Conservation (phyloP, 2,888 invertebrate genomes). For the Lapara coniferarum region DNA sequence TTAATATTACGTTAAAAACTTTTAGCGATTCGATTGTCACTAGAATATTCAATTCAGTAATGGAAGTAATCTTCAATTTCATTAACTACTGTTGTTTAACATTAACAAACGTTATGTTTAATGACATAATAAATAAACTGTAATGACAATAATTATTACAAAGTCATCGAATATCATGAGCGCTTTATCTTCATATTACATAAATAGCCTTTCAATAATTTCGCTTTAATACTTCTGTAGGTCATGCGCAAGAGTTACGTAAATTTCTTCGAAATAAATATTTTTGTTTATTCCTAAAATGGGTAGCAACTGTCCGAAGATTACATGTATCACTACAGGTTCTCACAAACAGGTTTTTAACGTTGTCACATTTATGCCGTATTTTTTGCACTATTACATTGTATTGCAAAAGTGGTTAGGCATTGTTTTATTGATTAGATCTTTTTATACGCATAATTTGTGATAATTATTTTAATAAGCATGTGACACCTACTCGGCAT, state of each 20-base stretch:
- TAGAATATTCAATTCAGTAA: too few species aligned
- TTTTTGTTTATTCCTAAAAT: not conserved
- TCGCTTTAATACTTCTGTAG: not conserved
- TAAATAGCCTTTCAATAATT: constrained; percentile 2
- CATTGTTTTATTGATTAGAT: not conserved
- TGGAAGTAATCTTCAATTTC: too few species aligned
- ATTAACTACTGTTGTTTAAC: too few species aligned
- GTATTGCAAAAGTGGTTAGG: constrained; percentile 2
- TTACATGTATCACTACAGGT: not conserved
- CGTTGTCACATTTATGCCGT: not conserved
- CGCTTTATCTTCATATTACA: not conserved
- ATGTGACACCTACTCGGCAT: not conserved
- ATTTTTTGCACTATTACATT: not conserved
- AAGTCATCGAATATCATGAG: not conserved
- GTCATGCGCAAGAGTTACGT: constrained; percentile 3
- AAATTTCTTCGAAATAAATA: not conserved
- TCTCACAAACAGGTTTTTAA: not conserved
- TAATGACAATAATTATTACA: not conserved
- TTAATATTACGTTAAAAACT: too few species aligned
- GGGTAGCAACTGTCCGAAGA: not conserved
- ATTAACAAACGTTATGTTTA: not conserved
- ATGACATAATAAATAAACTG: too few species aligned
- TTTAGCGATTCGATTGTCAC: too few species aligned
- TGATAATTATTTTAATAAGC: not conserved
- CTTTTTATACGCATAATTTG: not conserved